Percentiles rank a stretch among this genome's conserved stretches.
phyloP scores from a whole-genome alignment of 64 coral and sea anemone genomes.

The Trachythela sp. region DNA sequence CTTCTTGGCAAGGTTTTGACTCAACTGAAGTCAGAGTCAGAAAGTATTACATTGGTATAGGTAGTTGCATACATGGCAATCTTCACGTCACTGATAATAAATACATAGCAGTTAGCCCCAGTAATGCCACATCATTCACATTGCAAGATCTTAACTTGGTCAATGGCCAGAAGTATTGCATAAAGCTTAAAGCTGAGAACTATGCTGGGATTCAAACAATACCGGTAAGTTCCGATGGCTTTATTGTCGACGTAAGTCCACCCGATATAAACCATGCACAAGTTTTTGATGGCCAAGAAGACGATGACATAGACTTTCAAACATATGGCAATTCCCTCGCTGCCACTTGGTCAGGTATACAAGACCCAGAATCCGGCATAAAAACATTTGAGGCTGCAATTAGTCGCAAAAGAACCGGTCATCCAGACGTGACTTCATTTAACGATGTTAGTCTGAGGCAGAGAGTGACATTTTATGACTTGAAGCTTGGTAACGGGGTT shows the following conservation, averaged over 20 bases:
- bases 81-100: not conserved
- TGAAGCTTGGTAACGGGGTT: slow-evolving; percentile 61
- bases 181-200: slow-evolving; percentile 58
- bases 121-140: not conserved
- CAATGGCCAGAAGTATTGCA: not conserved
- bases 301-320: slow-evolving; percentile 77
- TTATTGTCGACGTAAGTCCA: slow-evolving; percentile 57
- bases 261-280: slow-evolving; percentile 54
- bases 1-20: not conserved
- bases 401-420: slow-evolving; percentile 53
- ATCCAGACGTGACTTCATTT: slow-evolving; percentile 51
- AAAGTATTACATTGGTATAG: not conserved
- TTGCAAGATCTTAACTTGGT: not conserved
- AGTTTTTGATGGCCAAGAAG: slow-evolving; percentile 62
- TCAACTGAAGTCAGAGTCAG: not conserved
- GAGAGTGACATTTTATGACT: slow-evolving; percentile 17
- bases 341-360: slow-evolving; percentile 59
- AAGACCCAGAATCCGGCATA: slow-evolving; percentile 68
- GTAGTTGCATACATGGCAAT: not conserved
- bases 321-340: slow-evolving; percentile 48
- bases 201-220: slow-evolving; percentile 56
- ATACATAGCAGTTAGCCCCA: not conserved
- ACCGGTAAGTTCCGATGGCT: slow-evolving; percentile 61
- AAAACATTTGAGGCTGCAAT: slow-evolving; percentile 61
- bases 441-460: slow-evolving; percentile 30